A percentile compares a stretch with the other conserved stretches of the same genome.
These are phyloP conservation scores for Drosophila cognata DNA, from an alignment of 2,888 invertebrate species.

Conservation along the genomic window DNA sequence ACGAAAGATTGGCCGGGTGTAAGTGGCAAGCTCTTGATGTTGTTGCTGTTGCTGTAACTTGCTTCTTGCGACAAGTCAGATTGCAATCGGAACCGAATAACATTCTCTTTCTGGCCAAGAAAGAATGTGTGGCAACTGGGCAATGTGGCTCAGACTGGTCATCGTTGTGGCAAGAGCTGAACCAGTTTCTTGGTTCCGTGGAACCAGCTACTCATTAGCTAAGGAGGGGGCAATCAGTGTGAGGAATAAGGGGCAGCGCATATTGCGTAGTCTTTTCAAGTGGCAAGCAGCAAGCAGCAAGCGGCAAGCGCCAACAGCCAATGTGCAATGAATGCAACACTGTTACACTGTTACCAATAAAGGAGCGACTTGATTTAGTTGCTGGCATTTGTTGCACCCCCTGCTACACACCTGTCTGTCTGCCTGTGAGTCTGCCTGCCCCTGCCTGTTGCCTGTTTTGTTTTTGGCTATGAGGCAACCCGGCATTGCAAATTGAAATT, in stretches of 20 bases:
- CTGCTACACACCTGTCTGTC: background rate
- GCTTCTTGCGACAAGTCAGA: slow-evolving; percentile 71
- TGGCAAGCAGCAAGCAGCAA: slow-evolving; percentile 64
- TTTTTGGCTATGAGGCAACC: slow-evolving; percentile 47
- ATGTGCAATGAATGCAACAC: slow-evolving; percentile 56
- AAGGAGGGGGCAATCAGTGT: background rate
- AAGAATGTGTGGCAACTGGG: slow-evolving; percentile 73
- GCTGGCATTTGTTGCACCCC: slow-evolving; percentile 21
- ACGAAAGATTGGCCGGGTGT: background rate
- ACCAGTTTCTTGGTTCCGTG: slow-evolving; percentile 77
- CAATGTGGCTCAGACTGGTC: slow-evolving; percentile 12
- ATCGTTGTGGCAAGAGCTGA: slow-evolving; percentile 48
- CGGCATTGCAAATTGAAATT: slow-evolving; percentile 64
- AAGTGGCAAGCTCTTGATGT: slow-evolving; percentile 12
- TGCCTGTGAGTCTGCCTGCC: slow-evolving; percentile 1
- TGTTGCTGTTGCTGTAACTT: slow-evolving; percentile 18
- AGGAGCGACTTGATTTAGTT: slow-evolving; percentile 49
- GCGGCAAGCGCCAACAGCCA: slow-evolving; percentile 54
- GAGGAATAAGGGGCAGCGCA: background rate
- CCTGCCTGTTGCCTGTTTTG: slow-evolving; percentile 17
- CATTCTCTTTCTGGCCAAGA: slow-evolving; percentile 63
- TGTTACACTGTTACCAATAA: slow-evolving; percentile 6
- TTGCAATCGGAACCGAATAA: slow-evolving; percentile 66
- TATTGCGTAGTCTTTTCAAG: slow-evolving; percentile 67
- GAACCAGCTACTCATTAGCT: slow-evolving; percentile 67